Evolutionary conservation across 2,888 invertebrate species (phyloP), one percentile per base, ranked within the genome.

Genomic region (Myopa testacea): DNA sequence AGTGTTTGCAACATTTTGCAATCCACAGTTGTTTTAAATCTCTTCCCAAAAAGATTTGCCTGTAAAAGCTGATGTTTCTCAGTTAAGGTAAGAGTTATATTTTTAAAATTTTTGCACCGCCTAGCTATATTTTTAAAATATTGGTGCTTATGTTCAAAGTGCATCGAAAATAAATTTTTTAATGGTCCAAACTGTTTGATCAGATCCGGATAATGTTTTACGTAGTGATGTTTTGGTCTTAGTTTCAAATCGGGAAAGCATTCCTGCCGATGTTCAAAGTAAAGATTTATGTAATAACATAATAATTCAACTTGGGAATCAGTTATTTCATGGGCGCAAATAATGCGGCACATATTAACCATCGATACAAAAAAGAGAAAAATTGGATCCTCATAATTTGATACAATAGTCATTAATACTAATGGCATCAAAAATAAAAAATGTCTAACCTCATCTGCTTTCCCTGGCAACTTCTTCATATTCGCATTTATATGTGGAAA

Each of bases 111-210:
- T 78, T 78, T 73, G 26, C 60, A 50, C 60, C 65, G 73, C 62
- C 58, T 73, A 40, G 73, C 60, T 38, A 73, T 68, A 26, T 75
- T 74, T 34, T 78, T 75, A 75, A 78, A 78, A 75, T 75, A 78
- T 78, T 75, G 75, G 50, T 78, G 78, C 55, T 78, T 78, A 38
- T 78, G 74, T 60, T 78, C 78, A 74, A 74, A 78, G 63, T 74
- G 40, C 67, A 78, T n/a, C 6, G 74, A 68, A 72, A 60, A 78
- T 12, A 75, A 69, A 68, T 70, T 70, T 26, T 70, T 74, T 70
- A 80, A 67, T 26, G 80, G 78, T 38, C 80, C 80, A 75, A 78
- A 77, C 68, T 80, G 60, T 55, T 75, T 77, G 55, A 78, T 77
- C 19, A 79, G 63, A n/a, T 67, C 45, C 55, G 80, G 78, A 78